Conservation (phyloP, 2,797 vertebrate genomes). For the Mus spretus region DNA sequence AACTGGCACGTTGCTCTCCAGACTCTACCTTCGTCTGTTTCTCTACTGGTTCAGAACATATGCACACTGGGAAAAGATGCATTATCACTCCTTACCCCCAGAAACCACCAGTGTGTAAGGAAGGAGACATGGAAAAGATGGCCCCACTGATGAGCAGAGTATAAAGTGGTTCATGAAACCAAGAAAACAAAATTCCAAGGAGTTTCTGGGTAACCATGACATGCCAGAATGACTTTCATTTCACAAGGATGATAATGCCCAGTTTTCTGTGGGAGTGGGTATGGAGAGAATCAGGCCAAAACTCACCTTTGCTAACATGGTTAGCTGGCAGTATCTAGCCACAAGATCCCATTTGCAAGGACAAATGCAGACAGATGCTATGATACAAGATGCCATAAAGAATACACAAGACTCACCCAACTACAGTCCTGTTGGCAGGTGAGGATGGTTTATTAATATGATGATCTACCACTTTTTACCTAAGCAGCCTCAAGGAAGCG, state of each 20-base stretch:
- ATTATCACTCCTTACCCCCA: not conserved
- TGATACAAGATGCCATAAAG: not conserved
- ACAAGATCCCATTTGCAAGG: not conserved
- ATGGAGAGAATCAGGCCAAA: not conserved
- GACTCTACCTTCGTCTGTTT: not conserved
- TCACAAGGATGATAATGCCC: not conserved
- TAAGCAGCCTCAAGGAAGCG: not conserved
- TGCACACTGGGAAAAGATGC: not conserved
- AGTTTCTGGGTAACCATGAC: not conserved
- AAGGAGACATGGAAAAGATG: not conserved
- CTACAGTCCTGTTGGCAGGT: not conserved
- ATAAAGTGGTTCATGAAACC: not conserved
- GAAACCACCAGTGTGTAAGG: constrained; percentile 47
- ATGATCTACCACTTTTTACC: not conserved
- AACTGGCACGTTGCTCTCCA: not conserved
- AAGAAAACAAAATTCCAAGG: not conserved
- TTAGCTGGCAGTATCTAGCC: not conserved
- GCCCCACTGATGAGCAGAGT: not conserved
- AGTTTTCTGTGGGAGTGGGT: not conserved
- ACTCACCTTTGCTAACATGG: not conserved
- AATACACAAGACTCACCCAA: not conserved
- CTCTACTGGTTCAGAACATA: constrained; percentile 15
- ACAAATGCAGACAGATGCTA: not conserved
- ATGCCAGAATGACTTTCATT: not conserved
- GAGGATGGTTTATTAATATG: not conserved